Conservation (phyloP, 2,888 invertebrate genomes). For the Deroplatys truncata region DNA sequence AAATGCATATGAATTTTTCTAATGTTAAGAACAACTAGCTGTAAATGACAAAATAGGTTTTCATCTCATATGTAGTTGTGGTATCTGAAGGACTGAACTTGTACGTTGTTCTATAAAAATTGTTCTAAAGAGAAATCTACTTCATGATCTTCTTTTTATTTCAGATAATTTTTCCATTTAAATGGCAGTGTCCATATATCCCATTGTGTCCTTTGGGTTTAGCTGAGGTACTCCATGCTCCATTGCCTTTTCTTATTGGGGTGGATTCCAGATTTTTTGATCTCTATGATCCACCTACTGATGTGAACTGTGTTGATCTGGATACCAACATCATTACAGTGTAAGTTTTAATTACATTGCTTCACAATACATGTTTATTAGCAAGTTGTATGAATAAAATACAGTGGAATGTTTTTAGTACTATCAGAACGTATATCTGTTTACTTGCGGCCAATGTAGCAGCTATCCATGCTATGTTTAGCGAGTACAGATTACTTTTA, state of each 20-base stretch:
- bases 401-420: no score
- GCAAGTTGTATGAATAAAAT: no score
- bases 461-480: no score
- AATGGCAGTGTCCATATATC: conserved; percentile 99
- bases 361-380: background rate
- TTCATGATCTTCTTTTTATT: conserved; percentile 29
- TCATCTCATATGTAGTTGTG: no score
- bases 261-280: conserved; percentile 97
- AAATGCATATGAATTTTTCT: no score
- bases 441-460: no score
- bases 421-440: no score
- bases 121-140: background rate
- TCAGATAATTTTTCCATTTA: conserved; percentile 90
- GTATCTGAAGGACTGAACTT: no score
- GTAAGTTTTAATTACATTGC: conserved; percentile 47
- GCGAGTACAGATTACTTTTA: no score
- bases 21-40: no score
- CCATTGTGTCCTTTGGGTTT: conserved; percentile 94
- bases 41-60: no score
- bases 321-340: conserved; percentile 94
- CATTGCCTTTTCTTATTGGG: conserved; percentile 94
- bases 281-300: conserved; percentile 90
- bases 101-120: no score
- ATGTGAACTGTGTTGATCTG: conserved; percentile 96
- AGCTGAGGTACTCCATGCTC: conserved; percentile 95